phyloP scores from a whole-genome alignment of 2,113 vertebrate genomes.

The Sapajus apella region DNA sequence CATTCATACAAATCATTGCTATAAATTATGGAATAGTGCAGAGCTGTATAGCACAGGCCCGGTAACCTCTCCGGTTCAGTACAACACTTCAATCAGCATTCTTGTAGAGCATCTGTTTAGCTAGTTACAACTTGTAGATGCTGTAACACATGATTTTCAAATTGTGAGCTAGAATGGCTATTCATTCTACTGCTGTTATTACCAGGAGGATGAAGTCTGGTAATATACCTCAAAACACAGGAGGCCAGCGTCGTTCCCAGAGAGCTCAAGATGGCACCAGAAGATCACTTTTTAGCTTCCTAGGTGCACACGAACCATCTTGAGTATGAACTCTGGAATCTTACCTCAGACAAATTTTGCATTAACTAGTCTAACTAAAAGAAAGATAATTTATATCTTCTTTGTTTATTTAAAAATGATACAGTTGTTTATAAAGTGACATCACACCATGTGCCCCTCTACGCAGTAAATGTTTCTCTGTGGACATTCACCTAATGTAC shows the following conservation, averaged over 20 bases:
- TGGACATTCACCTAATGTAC: too few relatives aligned
- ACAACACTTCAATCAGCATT: rapidly evolving
- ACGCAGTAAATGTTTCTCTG: too few relatives aligned
- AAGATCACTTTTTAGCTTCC: rapidly evolving
- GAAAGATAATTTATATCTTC: neutral
- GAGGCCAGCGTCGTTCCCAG: rapidly evolving
- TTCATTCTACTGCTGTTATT: neutral
- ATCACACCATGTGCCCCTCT: too few relatives aligned
- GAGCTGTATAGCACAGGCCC: neutral
- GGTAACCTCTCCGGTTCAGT: rapidly evolving
- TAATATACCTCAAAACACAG: rapidly evolving
- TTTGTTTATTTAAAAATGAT: neutral
- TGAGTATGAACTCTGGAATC: neutral
- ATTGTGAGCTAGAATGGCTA: neutral
- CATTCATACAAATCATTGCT: neutral
- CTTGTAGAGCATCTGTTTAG: rapidly evolving
- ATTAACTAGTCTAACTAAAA: neutral
- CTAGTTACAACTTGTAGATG: neutral
- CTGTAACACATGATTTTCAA: neutral
- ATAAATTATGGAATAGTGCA: too few relatives aligned
- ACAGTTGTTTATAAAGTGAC: neutral
- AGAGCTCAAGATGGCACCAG: neutral
- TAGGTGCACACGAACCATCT: neutral
- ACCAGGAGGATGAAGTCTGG: neutral
- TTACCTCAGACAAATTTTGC: neutral